Percentiles rank a stretch among this genome's conserved stretches.
These are phyloP conservation scores for Aphelenchoides fujianensis DNA, from an alignment of 1,140 invertebrate species.

Conservation along the genomic window DNA sequence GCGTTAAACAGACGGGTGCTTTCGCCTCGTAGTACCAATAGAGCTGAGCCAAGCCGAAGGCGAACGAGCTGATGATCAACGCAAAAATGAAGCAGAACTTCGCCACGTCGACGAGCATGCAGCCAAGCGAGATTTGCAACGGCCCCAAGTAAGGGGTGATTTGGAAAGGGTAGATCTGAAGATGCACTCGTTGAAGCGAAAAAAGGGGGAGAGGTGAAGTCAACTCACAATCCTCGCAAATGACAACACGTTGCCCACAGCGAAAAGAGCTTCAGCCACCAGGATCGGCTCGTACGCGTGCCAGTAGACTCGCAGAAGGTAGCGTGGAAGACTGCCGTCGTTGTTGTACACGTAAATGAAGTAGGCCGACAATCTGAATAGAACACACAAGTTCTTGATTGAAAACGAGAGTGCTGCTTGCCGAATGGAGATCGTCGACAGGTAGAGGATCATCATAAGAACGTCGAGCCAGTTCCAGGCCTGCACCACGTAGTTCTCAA, in stretches of 20 bases:
- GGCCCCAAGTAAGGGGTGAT: slow-evolving; percentile 66
- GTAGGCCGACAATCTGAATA: slow-evolving; percentile 43
- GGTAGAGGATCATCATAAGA: slow-evolving; percentile 70
- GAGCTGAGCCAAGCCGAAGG: slow-evolving; percentile 66
- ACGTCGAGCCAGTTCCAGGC: slow-evolving; percentile 97
- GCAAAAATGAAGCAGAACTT: slow-evolving; percentile 68
- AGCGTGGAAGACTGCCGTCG: slow-evolving; percentile 36
- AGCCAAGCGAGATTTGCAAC: slow-evolving; percentile 66
- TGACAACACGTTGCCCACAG: slow-evolving; percentile 65
- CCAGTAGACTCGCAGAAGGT: slow-evolving; percentile 54
- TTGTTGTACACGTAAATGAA: slow-evolving; percentile 42
- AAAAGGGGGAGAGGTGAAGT: slow-evolving; percentile 64
- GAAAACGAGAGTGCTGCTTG: too few species aligned
- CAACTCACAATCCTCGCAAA: slow-evolving; percentile 61
- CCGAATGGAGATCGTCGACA: slow-evolving; percentile 65
- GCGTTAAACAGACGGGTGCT: slow-evolving; percentile 46
- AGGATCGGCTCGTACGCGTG: slow-evolving; percentile 60
- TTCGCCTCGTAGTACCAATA: slow-evolving; percentile 64
- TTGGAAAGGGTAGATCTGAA: slow-evolving; percentile 65
- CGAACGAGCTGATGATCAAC: slow-evolving; percentile 66
- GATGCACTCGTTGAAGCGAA: slow-evolving; percentile 52
- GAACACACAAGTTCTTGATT: slow-evolving; percentile 20
- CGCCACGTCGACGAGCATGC: slow-evolving; percentile 67
- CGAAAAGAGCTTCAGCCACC: slow-evolving; percentile 61
- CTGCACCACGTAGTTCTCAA: slow-evolving; percentile 84